These are phyloP conservation scores for Anguilla anguilla DNA, from an alignment of 2,797 vertebrate genomes.

Conservation along the genomic window DNA sequence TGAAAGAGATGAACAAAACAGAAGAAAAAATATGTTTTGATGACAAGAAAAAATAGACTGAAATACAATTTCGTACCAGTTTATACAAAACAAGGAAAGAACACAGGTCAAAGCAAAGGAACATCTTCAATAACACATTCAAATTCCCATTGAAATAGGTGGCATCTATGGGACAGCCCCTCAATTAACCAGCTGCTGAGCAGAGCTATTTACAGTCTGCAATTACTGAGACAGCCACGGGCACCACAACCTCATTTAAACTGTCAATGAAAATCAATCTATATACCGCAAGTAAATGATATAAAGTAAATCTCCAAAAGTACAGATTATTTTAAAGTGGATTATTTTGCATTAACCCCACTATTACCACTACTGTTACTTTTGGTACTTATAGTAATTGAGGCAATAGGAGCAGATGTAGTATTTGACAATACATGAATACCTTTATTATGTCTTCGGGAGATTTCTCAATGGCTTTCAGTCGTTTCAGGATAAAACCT, in stretches of 20 bases:
- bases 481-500: conserved; percentile 78
- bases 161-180: neutral
- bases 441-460: conserved; percentile 85
- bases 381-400: too few relatives aligned
- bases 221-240: too few relatives aligned
- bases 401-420: too few relatives aligned
- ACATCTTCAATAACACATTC: neutral
- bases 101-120: neutral
- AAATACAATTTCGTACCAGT: neutral
- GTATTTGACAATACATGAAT: conserved; percentile 21
- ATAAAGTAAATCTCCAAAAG: neutral
- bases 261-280: neutral
- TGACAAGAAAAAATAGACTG: neutral
- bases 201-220: neutral
- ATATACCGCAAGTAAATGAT: neutral
- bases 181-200: neutral
- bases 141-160: neutral
- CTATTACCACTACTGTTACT: neutral
- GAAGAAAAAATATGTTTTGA: neutral
- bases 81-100: neutral
- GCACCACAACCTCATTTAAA: neutral
- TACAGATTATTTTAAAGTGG: neutral
- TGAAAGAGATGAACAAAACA: conserved; percentile 16
- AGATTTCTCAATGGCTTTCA: conserved; percentile 80
- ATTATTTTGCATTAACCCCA: neutral